Evolutionary conservation across 2,797 vertebrate genomes (phyloP).

Genomic region (Moxostoma hubbsi): DNA sequence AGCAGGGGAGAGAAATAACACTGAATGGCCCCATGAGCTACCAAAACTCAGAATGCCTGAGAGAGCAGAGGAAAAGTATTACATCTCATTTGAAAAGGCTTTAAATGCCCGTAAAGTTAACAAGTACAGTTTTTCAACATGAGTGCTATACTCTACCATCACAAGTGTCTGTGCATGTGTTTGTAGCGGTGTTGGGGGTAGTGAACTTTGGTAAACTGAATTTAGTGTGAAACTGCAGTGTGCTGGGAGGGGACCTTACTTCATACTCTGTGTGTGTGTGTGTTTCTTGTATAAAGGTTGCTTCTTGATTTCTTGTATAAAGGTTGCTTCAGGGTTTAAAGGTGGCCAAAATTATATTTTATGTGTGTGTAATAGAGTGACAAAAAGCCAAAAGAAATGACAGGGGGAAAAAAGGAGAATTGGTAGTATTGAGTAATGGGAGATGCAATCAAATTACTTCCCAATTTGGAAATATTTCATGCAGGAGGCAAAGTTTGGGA

Average conservation of each 20-base stretch:
- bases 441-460: not conserved
- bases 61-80: constrained; percentile 1
- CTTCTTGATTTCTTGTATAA: not conserved
- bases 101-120: not conserved
- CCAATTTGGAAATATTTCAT: no score
- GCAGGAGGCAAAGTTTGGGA: no score
- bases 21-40: constrained; percentile 8
- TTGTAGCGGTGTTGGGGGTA: not conserved
- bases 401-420: not conserved
- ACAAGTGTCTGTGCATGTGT: not conserved
- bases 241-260: not conserved
- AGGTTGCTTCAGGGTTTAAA: constrained; percentile 1
- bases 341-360: not conserved
- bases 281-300: not conserved
- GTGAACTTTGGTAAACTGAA: constrained; percentile 23
- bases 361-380: not conserved
- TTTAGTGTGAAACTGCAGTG: constrained; percentile 36
- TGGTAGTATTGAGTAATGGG: no score
- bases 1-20: constrained; percentile 18
- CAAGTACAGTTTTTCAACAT: not conserved
- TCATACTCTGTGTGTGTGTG: not conserved
- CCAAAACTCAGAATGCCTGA: not conserved
- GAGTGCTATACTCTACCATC: not conserved
- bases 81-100: constrained; percentile 23
- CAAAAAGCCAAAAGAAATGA: not conserved